Evolutionary conservation across 2,113 vertebrate species (phyloP).

Genomic region (Entelurus aequoreus): DNA sequence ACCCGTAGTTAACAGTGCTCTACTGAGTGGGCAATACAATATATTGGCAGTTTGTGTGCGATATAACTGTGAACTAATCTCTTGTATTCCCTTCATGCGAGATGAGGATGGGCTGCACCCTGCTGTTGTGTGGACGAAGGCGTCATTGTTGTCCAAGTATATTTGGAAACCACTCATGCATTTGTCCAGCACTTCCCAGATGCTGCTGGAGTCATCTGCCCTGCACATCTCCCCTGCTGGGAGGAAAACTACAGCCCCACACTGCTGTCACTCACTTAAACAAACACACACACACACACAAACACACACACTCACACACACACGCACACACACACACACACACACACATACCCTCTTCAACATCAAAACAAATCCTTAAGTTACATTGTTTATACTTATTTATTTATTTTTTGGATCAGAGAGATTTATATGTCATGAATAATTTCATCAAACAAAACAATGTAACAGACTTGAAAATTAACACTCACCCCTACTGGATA

Average conservation of each 20-base stretch:
- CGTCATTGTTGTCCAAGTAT: constrained; percentile 36
- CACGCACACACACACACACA: background rate
- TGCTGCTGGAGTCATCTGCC: constrained; percentile 42
- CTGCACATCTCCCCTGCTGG: constrained; percentile 23
- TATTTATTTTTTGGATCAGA: too few relatives aligned
- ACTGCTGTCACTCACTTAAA: constrained; percentile 6
- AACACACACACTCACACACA: background rate
- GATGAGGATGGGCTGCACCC: background rate
- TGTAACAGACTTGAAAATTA: too few relatives aligned
- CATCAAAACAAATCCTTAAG: too few relatives aligned
- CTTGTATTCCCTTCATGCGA: background rate
- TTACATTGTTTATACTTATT: too few relatives aligned
- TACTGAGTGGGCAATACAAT: too few relatives aligned
- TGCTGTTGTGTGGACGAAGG: constrained; percentile 6
- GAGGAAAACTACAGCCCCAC: constrained; percentile 18
- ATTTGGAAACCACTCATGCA: constrained; percentile 30
- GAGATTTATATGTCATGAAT: too few relatives aligned
- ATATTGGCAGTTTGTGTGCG: too few relatives aligned
- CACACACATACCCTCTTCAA: too few relatives aligned
- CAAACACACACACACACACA: background rate
- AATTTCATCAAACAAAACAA: too few relatives aligned
- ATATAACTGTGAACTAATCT: background rate
- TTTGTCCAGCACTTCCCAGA: constrained; percentile 35
- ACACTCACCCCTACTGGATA: too few relatives aligned
- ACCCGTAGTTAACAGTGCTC: too few relatives aligned